Conservation (phyloP, 2,888 invertebrate genomes). For the Tenthredo livida region DNA sequence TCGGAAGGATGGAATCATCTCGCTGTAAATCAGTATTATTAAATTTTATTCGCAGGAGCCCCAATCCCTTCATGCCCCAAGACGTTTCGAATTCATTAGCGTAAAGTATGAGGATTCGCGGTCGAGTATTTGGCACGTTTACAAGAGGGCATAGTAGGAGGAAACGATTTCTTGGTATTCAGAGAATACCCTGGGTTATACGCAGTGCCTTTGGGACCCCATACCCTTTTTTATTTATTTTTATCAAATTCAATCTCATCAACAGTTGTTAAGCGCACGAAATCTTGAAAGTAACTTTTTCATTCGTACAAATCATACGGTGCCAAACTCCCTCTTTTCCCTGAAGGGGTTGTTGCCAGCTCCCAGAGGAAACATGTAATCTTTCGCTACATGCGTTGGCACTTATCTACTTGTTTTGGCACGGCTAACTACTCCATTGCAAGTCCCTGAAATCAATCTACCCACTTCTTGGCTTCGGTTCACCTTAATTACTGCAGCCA, state of each 20-base stretch:
- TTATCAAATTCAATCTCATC: slow-evolving; percentile 20
- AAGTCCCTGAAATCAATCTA: slow-evolving; percentile 33
- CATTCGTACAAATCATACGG: slow-evolving; percentile 26
- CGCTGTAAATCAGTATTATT: neutral
- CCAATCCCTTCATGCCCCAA: neutral
- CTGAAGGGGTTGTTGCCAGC: slow-evolving; percentile 21
- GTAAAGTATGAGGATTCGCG: neutral
- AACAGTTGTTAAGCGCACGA: slow-evolving; percentile 8
- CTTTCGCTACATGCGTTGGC: slow-evolving; percentile 44
- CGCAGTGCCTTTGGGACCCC: neutral
- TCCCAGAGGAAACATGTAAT: slow-evolving; percentile 37
- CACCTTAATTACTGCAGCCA: slow-evolving; percentile 36
- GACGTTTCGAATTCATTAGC: slow-evolving; percentile 16
- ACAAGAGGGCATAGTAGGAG: neutral
- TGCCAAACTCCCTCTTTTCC: neutral
- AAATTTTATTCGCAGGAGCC: neutral
- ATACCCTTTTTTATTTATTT: neutral
- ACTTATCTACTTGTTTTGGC: slow-evolving; percentile 32
- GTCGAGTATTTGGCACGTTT: slow-evolving; percentile 14
- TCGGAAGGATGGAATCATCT: neutral
- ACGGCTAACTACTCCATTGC: slow-evolving; percentile 14
- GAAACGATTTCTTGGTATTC: neutral
- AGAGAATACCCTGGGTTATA: neutral
- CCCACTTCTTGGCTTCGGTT: slow-evolving; percentile 19
- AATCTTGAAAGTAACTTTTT: slow-evolving; percentile 26